These are phyloP conservation scores for Gila robusta DNA, from an alignment of 2,797 vertebrate genomes.

Conservation along the genomic window DNA sequence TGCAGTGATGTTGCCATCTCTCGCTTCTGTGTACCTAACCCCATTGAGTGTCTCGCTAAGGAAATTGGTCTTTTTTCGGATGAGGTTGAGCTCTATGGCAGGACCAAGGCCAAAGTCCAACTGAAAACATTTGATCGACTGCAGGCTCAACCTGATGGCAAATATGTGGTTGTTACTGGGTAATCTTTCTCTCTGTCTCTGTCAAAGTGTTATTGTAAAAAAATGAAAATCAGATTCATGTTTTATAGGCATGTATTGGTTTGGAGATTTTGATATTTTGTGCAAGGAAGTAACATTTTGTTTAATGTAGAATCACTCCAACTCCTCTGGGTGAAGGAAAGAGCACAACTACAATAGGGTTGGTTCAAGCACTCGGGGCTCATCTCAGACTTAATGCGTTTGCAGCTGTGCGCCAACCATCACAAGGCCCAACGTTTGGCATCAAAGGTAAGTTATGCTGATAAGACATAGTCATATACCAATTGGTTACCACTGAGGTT, in stretches of 20 bases:
- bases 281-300: not conserved
- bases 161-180: conserved; percentile 98
- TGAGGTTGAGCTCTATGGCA: conserved; percentile 92
- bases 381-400: conserved; percentile 94
- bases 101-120: conserved; percentile 93
- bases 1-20: conserved; percentile 94
- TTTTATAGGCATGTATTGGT: not conserved
- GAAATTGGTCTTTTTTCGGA: conserved; percentile 91
- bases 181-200: conserved; percentile 64
- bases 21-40: conserved; percentile 87
- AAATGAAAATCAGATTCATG: not conserved
- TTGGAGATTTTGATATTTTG: not conserved
- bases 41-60: conserved; percentile 82
- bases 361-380: conserved; percentile 94
- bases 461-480: not conserved
- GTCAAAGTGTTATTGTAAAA: not conserved
- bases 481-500: not conserved
- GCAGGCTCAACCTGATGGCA: conserved; percentile 87
- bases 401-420: conserved; percentile 95
- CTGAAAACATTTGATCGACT: conserved; percentile 87
- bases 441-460: conserved; percentile 88
- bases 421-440: conserved; percentile 97
- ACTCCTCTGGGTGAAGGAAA: conserved; percentile 98
- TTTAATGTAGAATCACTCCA: conserved; percentile 89
- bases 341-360: conserved; percentile 94